Base-by-base conservation (phyloP, 2,113 vertebrate species). In the Brachypodius melanocephalos region DNA sequence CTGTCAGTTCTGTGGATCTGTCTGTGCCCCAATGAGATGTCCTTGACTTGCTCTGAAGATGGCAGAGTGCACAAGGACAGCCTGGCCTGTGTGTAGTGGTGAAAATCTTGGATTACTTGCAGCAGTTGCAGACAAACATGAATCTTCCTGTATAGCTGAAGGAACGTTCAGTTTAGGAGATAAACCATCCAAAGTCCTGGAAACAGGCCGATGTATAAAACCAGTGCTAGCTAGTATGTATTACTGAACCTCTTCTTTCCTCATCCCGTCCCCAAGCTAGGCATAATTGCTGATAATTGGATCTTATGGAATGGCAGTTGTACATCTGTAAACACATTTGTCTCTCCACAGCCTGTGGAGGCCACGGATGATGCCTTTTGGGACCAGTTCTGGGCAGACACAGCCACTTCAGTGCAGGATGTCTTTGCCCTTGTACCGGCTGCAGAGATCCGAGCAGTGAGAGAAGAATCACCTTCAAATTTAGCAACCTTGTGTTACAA, bases 371-470 rank as follows among this genome's bases (percentile, higher is more conserved):
- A 99, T 88, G 99, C 98, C 36, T 99, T 99, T 90, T 99, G 99
- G 99, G 99, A 99, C 97, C 99, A 99, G 97, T 99, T 99, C 97
- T 99, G 99, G 99, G 98, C 99, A 32, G 99, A 99, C 96, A 98
- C 98, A 14, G 98, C 98, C 96, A 99, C 99, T 58, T 99, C 99
- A 1, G 99, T 99, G 81, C 99, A 99, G 97, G 99, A 99, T 93
- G 99, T 99, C 81, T 99, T 99, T 93, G 99, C 99, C 1, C 97
- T 99, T 88, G 99, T 99, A 88, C 99, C 99, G 14, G 99, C 99
- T 32, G 99, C 99, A 7, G 99, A 99, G 98, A 99, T 99, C 96
- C 98, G 99, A 95, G 99, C 99, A 0, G 98, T 99, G 77, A 97
- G 99, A 80, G 99, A 99, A 94, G 99, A 99, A 97, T 99, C 99